phyloP scores from a whole-genome alignment of 1,140 invertebrate species.

The Brachystomella parvula region DNA sequence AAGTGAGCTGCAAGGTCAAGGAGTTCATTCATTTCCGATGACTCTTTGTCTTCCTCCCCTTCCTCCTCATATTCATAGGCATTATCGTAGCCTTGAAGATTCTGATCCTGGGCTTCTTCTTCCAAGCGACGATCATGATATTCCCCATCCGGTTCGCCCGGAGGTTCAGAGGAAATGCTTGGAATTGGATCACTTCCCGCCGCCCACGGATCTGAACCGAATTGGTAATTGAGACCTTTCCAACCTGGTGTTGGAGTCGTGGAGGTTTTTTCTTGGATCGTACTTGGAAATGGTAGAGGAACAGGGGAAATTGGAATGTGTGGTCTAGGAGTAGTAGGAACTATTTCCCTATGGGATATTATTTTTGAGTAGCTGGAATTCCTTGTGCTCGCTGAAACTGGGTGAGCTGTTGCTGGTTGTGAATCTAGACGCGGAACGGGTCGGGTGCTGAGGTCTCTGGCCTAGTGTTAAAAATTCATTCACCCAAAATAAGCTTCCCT shows the following conservation, averaged over 20 bases:
- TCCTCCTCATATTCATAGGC: neutral
- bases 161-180: too few relatives aligned
- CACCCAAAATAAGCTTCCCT: neutral
- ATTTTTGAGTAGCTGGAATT: neutral
- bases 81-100: neutral
- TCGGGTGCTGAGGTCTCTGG: neutral
- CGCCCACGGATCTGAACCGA: too few relatives aligned
- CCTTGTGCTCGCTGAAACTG: neutral
- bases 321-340: neutral
- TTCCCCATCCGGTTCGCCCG: neutral
- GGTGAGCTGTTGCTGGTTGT: neutral
- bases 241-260: neutral
- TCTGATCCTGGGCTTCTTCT: neutral
- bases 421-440: neutral
- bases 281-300: conserved; percentile 1
- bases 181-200: too few relatives aligned
- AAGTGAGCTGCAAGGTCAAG: conserved; percentile 26
- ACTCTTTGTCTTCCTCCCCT: conserved; percentile 19
- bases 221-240: too few relatives aligned
- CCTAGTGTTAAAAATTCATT: neutral
- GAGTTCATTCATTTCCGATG: conserved; percentile 19
- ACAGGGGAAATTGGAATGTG: neutral
- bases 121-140: neutral
- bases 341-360: too few relatives aligned
- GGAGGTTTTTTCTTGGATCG: neutral